Percentiles rank a stretch among this genome's conserved stretches.
These are phyloP conservation scores for Aphis gossypii DNA, from an alignment of 1,140 invertebrate species.

Conservation along the genomic window DNA sequence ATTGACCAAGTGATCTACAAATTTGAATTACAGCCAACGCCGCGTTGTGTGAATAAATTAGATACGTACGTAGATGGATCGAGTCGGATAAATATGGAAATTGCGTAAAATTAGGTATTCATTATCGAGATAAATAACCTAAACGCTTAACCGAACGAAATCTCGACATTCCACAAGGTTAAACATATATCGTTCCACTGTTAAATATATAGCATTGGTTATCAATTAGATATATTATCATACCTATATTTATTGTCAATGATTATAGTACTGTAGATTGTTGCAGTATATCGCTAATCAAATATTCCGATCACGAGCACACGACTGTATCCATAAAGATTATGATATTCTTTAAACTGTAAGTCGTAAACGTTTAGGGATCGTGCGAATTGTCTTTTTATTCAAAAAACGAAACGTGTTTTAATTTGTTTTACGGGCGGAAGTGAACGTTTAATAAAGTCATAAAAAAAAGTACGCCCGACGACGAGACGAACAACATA, in stretches of 20 bases:
- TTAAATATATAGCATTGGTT: not conserved
- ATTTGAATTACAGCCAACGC: constrained; percentile 1
- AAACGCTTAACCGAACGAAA: not conserved
- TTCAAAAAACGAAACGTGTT: not conserved
- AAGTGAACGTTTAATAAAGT: not conserved
- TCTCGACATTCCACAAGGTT: not conserved
- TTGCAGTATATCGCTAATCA: not conserved
- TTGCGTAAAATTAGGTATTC: constrained; percentile 1
- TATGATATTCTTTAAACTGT: constrained; percentile 3
- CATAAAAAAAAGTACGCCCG: not conserved
- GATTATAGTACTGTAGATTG: not conserved
- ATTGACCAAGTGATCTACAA: not conserved
- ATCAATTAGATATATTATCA: not conserved
- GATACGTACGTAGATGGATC: not conserved
- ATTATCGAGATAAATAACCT: not conserved
- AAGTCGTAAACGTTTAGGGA: not conserved
- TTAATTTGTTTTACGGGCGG: not conserved
- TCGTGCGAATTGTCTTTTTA: not conserved
- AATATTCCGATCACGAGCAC: not conserved
- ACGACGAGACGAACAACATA: not conserved
- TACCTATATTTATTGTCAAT: not conserved
- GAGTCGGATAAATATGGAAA: not conserved
- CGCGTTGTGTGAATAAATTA: not conserved
- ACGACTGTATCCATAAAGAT: not conserved
- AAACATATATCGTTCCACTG: not conserved